Evolutionary conservation across 1,140 invertebrate species (phyloP), one percentile per base, ranked within the genome.

Genomic region (Trichonephila clavata): DNA sequence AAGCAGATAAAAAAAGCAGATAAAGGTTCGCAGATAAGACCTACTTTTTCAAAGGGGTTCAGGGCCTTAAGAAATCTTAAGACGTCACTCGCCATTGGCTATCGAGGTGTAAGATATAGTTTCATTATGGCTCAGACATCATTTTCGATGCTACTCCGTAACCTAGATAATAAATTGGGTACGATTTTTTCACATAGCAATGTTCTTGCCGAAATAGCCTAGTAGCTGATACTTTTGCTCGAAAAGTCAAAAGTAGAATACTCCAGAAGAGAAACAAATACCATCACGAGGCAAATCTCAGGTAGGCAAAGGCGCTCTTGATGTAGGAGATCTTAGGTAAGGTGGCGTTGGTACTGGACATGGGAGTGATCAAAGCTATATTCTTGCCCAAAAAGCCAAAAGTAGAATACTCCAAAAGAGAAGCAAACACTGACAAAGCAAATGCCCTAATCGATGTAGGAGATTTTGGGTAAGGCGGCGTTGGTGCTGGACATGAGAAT

Each of bases 241-340:
- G 99, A 98, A 96, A 99, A 99, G 95, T 98, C 98, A 92, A 99
- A 98, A 89, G 98, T 98, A 88, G 98, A 98, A 96, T 99, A 99
- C 96, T 99, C 98, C 18, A 95, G 84, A 1, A 95, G 91, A 6
- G 95, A 94, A 18, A 94, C 95, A 86, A 95, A 95, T 18, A 95
- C 95, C 95, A 96, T 96, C n/a, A 96, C 95, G 93, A 96, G 96
- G 94, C 95, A 96, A 21, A 95, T 96, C 96, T 96, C 21, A 96
- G 94, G 94, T 96, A 96, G 32, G 96, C 95, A 94, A 96, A 96
- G 94, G 96, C 96, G 63, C 95, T 95, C 94, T 96, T 96, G 71
- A 96, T 95, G 94, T 39, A 39, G 32, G 32, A 39, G 32, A 39
- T 39, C 2, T 39, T 39, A 39, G 32, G 32, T 39, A 39, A 39